Evolutionary conservation across 2,888 invertebrate genomes (phyloP), one percentile per base, ranked within the genome.

Genomic region (Melolontha melolontha): DNA sequence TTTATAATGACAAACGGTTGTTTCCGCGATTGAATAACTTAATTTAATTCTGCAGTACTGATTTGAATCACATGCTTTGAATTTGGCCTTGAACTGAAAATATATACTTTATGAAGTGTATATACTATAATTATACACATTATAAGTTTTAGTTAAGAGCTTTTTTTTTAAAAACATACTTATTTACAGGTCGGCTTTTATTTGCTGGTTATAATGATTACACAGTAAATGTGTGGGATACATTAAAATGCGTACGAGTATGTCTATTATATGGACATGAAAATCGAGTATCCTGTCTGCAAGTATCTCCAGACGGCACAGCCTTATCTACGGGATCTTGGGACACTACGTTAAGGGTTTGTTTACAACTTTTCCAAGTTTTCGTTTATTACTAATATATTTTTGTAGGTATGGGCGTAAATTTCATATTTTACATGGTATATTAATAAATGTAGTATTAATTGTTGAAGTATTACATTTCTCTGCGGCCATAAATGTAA

Each of bases 171-270:
- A n/a, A n/a, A n/a, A n/a, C n/a, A 51, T 67, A 22, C 67, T 11
- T 29, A 27, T 29, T 50, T 70, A 66, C 78, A 91, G 93, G 96
- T 17, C 93, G 99, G 14, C 86, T 99, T 72, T 86, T 99, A 76
- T 98, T 99, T 86, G 97, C 98, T 76, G 99, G 98, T 68, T 98
- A 99, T 86, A 96, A 97, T 83, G 99, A 99, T 86, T 97, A 98
- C 85, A 98, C 97, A 40, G 96, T 98, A 64, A 96, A 97, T 84
- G 94, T 97, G 40, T 99, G 99, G 99, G 99, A 99, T 85, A 96
- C 97, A 41, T 86, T 99, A 72, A 98, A 98, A 82, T 96, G 95
- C 75, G 90, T 90, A 77, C 89, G 98, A 71, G 92, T 97, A 55
- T 92, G 94, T 79, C 89, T 97, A 75, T 85, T 98, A 67, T 96